Percentiles rank a stretch among this genome's conserved stretches.
Evolutionary conservation across 1,140 invertebrate species (phyloP).

Genomic region (Bursaphelenchus mucronatus): DNA sequence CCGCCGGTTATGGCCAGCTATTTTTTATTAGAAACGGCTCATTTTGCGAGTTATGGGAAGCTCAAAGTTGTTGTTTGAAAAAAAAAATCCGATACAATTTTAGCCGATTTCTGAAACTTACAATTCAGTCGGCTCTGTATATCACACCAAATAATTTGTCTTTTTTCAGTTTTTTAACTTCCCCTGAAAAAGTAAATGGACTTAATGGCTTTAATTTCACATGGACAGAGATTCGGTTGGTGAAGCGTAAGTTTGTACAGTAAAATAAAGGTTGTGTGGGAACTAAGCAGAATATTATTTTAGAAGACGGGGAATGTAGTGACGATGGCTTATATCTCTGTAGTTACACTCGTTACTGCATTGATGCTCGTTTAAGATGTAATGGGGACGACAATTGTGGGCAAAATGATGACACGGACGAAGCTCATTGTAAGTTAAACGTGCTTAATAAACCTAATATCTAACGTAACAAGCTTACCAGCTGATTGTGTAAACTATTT

Average conservation of each 20-base stretch:
- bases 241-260: conserved; percentile 16
- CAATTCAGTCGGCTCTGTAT: too few relatives aligned
- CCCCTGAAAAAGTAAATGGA: conserved; percentile 56
- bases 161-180: conserved; percentile 38
- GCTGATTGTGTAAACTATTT: conserved; percentile 1
- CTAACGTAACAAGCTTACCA: conserved; percentile 12
- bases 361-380: conserved; percentile 46
- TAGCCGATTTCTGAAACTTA: too few relatives aligned
- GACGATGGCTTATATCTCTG: conserved; percentile 48
- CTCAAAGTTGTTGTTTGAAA: too few relatives aligned
- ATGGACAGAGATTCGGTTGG: conserved; percentile 59
- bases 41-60: too few relatives aligned
- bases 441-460: not conserved
- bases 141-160: too few relatives aligned
- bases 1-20: too few relatives aligned
- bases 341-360: conserved; percentile 60
- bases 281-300: conserved; percentile 11
- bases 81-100: too few relatives aligned
- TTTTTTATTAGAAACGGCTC: too few relatives aligned
- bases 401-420: conserved; percentile 58
- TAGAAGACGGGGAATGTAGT: conserved; percentile 48
- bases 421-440: conserved; percentile 55
- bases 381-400: conserved; percentile 57
- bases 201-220: conserved; percentile 59
- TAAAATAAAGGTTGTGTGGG: not conserved